Conservation (phyloP, 2,888 invertebrate genomes). For the Trichogramma evanescens region DNA sequence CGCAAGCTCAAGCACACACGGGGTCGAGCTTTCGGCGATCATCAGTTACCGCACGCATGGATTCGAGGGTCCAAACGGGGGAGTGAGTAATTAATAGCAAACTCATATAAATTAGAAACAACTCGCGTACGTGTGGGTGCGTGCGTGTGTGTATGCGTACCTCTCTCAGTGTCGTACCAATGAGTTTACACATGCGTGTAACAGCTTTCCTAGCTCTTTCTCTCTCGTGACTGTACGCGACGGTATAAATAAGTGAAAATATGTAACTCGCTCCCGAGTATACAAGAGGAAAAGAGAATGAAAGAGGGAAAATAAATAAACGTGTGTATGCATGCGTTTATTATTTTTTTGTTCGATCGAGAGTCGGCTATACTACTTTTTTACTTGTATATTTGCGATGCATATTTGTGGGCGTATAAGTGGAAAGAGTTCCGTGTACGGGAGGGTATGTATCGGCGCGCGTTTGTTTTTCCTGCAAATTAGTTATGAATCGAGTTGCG, state of each 20-base stretch:
- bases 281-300: too few relatives aligned
- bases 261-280: neutral
- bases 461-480: neutral
- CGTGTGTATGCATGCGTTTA: too few relatives aligned
- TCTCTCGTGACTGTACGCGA: neutral
- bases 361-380: too few relatives aligned
- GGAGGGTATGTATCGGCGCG: neutral
- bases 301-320: too few relatives aligned
- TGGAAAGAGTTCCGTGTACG: neutral
- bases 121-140: conserved; percentile 27
- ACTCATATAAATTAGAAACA: conserved; percentile 47
- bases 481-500: neutral
- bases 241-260: conserved; percentile 13
- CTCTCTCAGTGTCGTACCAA: too few relatives aligned
- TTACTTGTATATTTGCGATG: too few relatives aligned
- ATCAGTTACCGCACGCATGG: conserved; percentile 2
- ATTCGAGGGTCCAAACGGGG: conserved; percentile 6
- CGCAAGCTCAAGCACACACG: too few relatives aligned
- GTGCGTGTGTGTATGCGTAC: conserved; percentile 1
- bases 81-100: conserved; percentile 45
- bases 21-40: neutral
- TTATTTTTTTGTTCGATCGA: too few relatives aligned
- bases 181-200: neutral
- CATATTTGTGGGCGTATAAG: neutral
- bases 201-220: neutral